phyloP scores from a whole-genome alignment of 1,140 invertebrate genomes.

The Drosophila kurseongensis region DNA sequence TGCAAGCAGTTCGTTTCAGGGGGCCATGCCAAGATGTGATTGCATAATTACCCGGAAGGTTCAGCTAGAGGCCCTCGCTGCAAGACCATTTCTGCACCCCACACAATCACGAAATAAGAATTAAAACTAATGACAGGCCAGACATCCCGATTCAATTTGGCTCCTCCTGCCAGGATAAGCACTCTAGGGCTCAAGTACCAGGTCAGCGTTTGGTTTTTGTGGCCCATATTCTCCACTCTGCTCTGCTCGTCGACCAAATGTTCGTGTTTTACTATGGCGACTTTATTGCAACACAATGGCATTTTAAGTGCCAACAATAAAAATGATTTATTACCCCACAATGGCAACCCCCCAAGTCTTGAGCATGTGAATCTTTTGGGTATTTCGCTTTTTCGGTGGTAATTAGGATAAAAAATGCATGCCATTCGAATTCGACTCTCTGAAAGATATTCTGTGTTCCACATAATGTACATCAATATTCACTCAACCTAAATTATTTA shows the following conservation, averaged over 20 bases:
- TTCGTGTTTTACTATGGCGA: conserved; percentile 28
- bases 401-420: conserved; percentile 51
- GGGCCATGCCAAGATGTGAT: conserved; percentile 47
- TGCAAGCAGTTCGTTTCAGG: conserved; percentile 34
- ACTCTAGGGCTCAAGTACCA: neutral
- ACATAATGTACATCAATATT: conserved; percentile 21
- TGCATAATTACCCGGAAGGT: conserved; percentile 57
- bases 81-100: conserved; percentile 22
- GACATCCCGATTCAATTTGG: conserved; percentile 35
- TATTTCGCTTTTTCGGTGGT: conserved; percentile 18
- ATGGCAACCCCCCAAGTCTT: conserved; percentile 16
- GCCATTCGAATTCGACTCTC: neutral
- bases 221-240: conserved; percentile 13
- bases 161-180: neutral
- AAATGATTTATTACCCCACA: conserved; percentile 69
- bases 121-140: conserved; percentile 43
- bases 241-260: conserved; percentile 5
- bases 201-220: conserved; percentile 13
- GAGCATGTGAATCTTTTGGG: conserved; percentile 21
- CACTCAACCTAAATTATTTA: conserved; percentile 43
- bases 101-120: conserved; percentile 37
- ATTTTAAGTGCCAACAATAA: conserved; percentile 74
- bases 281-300: conserved; percentile 59
- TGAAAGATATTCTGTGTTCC: conserved; percentile 20
- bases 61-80: neutral